Conservation (phyloP, 2,113 vertebrate genomes). For the zebrafish (Danio rerio) region DNA sequence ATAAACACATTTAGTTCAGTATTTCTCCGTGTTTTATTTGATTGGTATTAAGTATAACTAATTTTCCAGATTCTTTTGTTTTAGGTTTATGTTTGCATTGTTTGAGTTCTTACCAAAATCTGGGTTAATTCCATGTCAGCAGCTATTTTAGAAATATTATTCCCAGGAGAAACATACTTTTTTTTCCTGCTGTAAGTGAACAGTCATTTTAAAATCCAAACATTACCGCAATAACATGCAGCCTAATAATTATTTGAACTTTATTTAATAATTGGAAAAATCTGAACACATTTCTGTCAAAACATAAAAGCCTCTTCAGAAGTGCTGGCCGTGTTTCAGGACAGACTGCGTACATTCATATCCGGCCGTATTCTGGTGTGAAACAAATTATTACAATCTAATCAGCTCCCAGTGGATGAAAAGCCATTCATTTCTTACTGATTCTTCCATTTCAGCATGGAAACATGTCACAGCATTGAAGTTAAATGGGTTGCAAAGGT, state of each 20-base stretch:
- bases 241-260: not conserved
- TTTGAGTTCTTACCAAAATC: too few species aligned
- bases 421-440: not conserved
- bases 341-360: not conserved
- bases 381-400: not conserved
- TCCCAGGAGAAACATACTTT: too few species aligned
- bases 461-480: constrained; percentile 2
- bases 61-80: too few species aligned
- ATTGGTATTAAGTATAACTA: too few species aligned
- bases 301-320: not conserved
- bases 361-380: not conserved
- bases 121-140: too few species aligned
- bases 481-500: not conserved
- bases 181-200: too few species aligned
- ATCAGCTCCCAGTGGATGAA: not conserved
- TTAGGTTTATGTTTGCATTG: too few species aligned
- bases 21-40: too few species aligned
- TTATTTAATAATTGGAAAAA: too few species aligned
- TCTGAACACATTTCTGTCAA: not conserved
- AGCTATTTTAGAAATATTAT: too few species aligned
- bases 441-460: not conserved
- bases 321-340: not conserved
- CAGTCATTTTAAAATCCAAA: too few species aligned
- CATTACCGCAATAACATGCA: not conserved
- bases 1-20: too few species aligned